A percentile compares a stretch with the other conserved stretches of the same genome.
These are phyloP conservation scores for Euzophera pinguis DNA, from an alignment of 2,888 invertebrate genomes.

Conservation along the genomic window DNA sequence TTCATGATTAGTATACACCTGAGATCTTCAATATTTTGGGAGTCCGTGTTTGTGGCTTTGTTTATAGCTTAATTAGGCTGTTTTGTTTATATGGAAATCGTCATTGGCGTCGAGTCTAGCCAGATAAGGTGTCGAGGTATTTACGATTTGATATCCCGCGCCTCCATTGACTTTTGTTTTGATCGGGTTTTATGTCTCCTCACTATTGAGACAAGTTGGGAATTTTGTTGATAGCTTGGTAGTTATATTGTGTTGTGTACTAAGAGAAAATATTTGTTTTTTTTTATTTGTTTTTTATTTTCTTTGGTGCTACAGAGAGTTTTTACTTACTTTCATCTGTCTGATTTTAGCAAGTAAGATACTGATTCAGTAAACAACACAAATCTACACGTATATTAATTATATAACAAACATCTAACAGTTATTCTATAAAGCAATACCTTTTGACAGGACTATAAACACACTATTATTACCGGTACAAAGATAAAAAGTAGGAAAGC, in stretches of 20 bases:
- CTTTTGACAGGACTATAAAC: no score
- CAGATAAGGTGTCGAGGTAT: slow-evolving; percentile 76
- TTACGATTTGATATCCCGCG: slow-evolving; percentile 65
- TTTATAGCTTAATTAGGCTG: slow-evolving; percentile 80
- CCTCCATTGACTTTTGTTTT: slow-evolving; percentile 56
- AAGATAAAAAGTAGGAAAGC: no score
- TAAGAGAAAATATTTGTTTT: no score
- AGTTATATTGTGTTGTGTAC: background rate
- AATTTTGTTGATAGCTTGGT: background rate
- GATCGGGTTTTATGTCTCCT: slow-evolving; percentile 44
- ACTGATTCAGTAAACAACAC: background rate
- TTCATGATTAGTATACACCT: slow-evolving; percentile 61
- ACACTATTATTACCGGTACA: no score
- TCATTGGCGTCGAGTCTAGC: slow-evolving; percentile 61
- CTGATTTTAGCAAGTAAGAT: background rate
- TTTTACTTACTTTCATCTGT: no score
- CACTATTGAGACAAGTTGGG: slow-evolving; percentile 1
- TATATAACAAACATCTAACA: no score
- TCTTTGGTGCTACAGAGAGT: no score
- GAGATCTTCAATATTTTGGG: slow-evolving; percentile 60
- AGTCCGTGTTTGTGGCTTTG: slow-evolving; percentile 73
- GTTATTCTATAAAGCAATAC: no score
- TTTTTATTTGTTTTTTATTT: no score
- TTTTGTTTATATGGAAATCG: slow-evolving; percentile 72
- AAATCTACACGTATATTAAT: no score